phyloP scores from a whole-genome alignment of 2,797 vertebrate genomes.

The Stomatorhinus walkeri region DNA sequence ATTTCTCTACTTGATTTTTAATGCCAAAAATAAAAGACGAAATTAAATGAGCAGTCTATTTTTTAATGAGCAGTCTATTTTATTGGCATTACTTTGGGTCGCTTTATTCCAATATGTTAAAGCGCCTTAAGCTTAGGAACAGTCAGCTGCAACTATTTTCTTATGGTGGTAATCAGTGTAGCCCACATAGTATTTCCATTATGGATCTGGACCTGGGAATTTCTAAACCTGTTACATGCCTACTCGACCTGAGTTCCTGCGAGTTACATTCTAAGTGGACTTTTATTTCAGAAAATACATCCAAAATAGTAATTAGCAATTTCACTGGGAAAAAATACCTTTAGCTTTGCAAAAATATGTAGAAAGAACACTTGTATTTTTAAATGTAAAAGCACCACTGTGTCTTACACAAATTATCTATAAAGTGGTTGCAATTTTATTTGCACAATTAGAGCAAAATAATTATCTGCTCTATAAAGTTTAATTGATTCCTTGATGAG shows the following conservation, averaged over 20 bases:
- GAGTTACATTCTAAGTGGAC: neutral
- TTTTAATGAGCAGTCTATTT: neutral
- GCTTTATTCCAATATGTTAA: neutral
- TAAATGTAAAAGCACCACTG: neutral
- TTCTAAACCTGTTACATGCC: neutral
- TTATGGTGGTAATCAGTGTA: neutral
- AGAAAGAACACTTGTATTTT: neutral
- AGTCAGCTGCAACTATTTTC: neutral
- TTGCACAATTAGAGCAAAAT: slow-evolving; percentile 7
- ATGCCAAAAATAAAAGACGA: neutral
- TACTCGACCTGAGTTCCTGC: neutral
- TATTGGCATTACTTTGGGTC: neutral
- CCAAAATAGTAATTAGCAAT: neutral
- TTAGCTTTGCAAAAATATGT: slow-evolving; percentile 5
- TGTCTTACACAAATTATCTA: neutral
- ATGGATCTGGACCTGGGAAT: neutral
- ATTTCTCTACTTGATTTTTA: neutral
- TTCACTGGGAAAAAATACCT: neutral
- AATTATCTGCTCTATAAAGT: slow-evolving; percentile 17
- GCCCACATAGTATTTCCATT: neutral
- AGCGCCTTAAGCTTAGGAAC: neutral
- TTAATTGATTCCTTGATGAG: slow-evolving; percentile 12
- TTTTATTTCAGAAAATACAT: neutral
- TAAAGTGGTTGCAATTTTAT: slow-evolving; percentile 11
- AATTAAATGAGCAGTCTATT: neutral